Evolutionary conservation across 2,797 vertebrate species (phyloP).

Genomic region (Phrynocephalus guinanensis): DNA sequence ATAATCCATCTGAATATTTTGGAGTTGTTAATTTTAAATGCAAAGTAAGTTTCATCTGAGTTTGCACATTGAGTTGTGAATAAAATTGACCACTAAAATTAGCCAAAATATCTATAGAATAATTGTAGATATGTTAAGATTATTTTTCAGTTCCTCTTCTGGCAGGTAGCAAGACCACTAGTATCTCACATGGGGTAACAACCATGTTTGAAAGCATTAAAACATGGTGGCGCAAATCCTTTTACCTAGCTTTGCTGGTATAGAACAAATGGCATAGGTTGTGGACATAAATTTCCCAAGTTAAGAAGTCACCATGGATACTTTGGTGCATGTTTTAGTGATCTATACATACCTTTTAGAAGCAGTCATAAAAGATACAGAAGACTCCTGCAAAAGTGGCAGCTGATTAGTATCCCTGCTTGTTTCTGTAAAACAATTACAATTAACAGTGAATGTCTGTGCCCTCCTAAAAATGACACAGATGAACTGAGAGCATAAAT

Average conservation of each 20-base stretch:
- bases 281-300: too few relatives aligned
- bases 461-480: not conserved
- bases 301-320: too few relatives aligned
- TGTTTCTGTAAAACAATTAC: not conserved
- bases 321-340: too few relatives aligned
- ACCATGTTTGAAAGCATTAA: not conserved
- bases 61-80: slow-evolving; percentile 3
- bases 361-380: not conserved
- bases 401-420: not conserved
- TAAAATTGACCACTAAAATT: not conserved
- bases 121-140: too few relatives aligned
- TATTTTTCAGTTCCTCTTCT: too few relatives aligned
- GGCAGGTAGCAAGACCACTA: not conserved
- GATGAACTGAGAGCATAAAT: not conserved
- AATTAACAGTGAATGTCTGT: not conserved
- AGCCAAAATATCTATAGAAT: too few relatives aligned
- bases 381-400: not conserved
- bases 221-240: too few relatives aligned
- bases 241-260: too few relatives aligned
- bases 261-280: too few relatives aligned
- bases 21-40: not conserved
- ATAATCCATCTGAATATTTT: not conserved
- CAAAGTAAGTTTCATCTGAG: not conserved
- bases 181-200: not conserved
- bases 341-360: not conserved